Base-by-base conservation (phyloP, 2,888 invertebrate genomes). In the Aporophyla lueneburgensis region DNA sequence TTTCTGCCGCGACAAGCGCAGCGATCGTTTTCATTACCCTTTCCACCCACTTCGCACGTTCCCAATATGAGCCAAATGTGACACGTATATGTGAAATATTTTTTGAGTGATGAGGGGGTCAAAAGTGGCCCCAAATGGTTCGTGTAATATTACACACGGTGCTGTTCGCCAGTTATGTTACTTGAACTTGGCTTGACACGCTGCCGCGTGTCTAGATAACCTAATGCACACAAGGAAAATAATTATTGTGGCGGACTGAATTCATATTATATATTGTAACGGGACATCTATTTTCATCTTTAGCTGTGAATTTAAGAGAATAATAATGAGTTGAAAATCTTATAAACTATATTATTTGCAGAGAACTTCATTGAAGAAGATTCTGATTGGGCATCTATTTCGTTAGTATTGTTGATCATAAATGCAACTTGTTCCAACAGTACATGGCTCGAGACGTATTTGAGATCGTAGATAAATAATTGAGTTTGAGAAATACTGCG, bases 351-450 rank as follows among this genome's bases (percentile, higher is more conserved):
- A 43, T 43, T 43, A 46, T 12, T 46, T 6, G 24, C 5, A 56
- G 46, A 73, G 12, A 12, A 27, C 19, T 58, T 58, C 49, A 58
- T 16, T 24, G 21, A 33, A 58, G 19, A 51, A 49, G 24, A 40
- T 1, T 62, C 19, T 62, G 19, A 53, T 62, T 76, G 46, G 40
- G n/a, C 19, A 14, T 2, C 5, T 10, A 43, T 24, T 59, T 53
- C 21, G 14, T 53, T 46, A 24, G 33, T 78, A 43, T 69, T 62
- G 54, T 79, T 51, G 80, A 14, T 19, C 16, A 54, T 43, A 27
- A 56, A 40, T 54, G 7, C 40, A 71, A 43, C 54, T 21, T 56
- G 43, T 63, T 79, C 71, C 21, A 62, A 62, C 51, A 49, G 21
- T 33, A 14, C 2, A 12, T 24, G 40, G 56, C 27, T 43, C 7